phyloP scores from a whole-genome alignment of 2,113 vertebrate species.

The Phylloscopus trochiloides region DNA sequence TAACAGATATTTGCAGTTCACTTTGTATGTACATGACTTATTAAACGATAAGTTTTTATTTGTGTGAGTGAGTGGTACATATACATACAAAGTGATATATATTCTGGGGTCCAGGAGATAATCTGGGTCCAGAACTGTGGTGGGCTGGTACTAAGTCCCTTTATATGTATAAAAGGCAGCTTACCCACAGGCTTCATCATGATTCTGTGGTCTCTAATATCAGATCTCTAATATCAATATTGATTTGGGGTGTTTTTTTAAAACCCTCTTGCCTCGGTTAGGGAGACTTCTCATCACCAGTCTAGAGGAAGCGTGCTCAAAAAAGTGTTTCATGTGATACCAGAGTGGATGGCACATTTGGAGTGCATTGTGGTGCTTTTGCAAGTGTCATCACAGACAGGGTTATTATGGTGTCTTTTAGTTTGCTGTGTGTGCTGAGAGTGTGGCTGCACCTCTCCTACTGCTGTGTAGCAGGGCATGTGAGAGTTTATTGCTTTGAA shows the following conservation, averaged over 20 bases:
- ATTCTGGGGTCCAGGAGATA: neutral
- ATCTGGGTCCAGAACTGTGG: neutral
- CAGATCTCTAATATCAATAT: neutral
- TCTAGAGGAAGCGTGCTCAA: neutral
- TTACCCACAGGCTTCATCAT: neutral
- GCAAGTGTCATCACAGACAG: too few relatives aligned
- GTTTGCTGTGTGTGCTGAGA: rapidly evolving
- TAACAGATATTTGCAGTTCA: neutral
- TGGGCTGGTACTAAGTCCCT: neutral
- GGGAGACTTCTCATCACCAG: neutral
- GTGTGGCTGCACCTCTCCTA: neutral
- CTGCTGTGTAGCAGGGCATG: neutral
- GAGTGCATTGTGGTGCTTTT: neutral
- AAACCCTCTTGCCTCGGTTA: neutral
- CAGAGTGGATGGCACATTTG: neutral
- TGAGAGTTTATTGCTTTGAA: neutral
- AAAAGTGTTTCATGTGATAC: neutral
- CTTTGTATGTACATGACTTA: neutral
- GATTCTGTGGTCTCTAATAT: neutral
- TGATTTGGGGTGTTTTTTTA: rapidly evolving
- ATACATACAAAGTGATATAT: neutral
- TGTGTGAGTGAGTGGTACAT: neutral
- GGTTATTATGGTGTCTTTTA: neutral
- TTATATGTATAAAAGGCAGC: neutral
- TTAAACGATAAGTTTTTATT: neutral